These are phyloP conservation scores for Dryadula phaetusa DNA, from an alignment of 2,888 invertebrate species.

Conservation along the genomic window DNA sequence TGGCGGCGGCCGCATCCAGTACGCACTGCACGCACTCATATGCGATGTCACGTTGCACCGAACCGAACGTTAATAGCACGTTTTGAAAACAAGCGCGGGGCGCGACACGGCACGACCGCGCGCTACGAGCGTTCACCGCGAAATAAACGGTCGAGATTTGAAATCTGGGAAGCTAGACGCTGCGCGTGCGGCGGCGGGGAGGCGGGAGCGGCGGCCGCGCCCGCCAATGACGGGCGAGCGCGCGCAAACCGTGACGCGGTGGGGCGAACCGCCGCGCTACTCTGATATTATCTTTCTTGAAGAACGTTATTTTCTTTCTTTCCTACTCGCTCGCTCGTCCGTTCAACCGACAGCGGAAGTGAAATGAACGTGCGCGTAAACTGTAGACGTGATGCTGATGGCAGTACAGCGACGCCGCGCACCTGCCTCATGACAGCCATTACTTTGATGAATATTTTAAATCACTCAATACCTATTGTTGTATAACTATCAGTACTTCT, in stretches of 20 bases:
- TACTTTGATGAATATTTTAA: not conserved
- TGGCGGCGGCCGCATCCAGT: conserved; percentile 55
- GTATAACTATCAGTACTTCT: not conserved
- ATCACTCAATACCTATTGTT: conserved; percentile 1
- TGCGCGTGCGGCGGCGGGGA: conserved; percentile 73
- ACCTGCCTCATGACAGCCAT: conserved; percentile 43
- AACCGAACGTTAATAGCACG: conserved; percentile 72
- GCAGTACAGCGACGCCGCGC: conserved; percentile 43
- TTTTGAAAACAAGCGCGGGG: conserved; percentile 67
- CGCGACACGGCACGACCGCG: conserved; percentile 61
- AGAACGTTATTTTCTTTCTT: conserved; percentile 82
- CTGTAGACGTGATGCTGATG: conserved; percentile 59
- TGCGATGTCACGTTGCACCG: conserved; percentile 79
- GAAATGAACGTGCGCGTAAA: conserved; percentile 80
- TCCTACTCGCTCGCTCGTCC: conserved; percentile 70
- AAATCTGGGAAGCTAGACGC: conserved; percentile 82
- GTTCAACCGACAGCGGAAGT: conserved; percentile 82
- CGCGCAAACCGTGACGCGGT: conserved; percentile 70
- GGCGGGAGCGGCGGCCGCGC: conserved; percentile 53
- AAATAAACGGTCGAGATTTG: conserved; percentile 85
- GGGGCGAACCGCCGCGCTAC: conserved; percentile 61
- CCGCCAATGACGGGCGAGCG: conserved; percentile 67
- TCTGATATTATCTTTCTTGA: conserved; percentile 78
- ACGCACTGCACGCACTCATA: conserved; percentile 80
- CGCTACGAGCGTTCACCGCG: conserved; percentile 72